Evolutionary conservation across 2,113 vertebrate species (phyloP), one percentile per base, ranked within the genome.

Genomic region (Epinephelus cyanopodus): DNA sequence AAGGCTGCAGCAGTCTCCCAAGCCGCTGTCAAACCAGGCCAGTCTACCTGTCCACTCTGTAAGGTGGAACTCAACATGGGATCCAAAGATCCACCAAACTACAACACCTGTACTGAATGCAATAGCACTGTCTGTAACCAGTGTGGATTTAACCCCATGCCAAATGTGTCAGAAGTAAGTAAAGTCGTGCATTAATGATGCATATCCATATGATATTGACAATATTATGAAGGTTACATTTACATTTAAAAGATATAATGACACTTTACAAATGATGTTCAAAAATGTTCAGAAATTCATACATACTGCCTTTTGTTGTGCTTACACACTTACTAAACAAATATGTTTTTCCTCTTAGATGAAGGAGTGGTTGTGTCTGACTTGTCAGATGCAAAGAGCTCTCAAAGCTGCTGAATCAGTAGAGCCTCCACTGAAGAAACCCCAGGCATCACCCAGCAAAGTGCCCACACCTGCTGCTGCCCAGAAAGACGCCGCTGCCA

Each of bases 91-190:
- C 93, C 91, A 7, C 94, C 96, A 1, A 99, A 98, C 93, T 99
- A 96, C 89, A 97, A 86, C 64, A 96, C 90, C 0, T 99, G 98
- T 77, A 98, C 96, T 0, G 95, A 97, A 77, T 99, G 98, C 94
- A 97, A 97, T 93, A 95, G 90, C 11, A 93, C 92, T 67, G 96
- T 98, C 19, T 99, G 98, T 89, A 98, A 97, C 80, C 95, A 96
- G 77, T 99, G 98, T 97, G 98, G 98, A 95, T 98, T 99, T 94
- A 98, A 97, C 76, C 96, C 97, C 0, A 95, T 91, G 66, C 96
- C 96, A 0, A 96, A 97, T 91, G 92, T 95, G 73, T 92, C 92
- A 54, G 94, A 96, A 93, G 98, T 99, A 97, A 95, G 95, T 4
- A 3, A 81, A 37, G 0, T 48, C 72, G 2, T 72, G 15, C 11